A percentile compares a stretch with the other conserved stretches of the same genome.
These are phyloP conservation scores for Bombus affinis DNA, from an alignment of 1,140 invertebrate genomes.

Conservation along the genomic window DNA sequence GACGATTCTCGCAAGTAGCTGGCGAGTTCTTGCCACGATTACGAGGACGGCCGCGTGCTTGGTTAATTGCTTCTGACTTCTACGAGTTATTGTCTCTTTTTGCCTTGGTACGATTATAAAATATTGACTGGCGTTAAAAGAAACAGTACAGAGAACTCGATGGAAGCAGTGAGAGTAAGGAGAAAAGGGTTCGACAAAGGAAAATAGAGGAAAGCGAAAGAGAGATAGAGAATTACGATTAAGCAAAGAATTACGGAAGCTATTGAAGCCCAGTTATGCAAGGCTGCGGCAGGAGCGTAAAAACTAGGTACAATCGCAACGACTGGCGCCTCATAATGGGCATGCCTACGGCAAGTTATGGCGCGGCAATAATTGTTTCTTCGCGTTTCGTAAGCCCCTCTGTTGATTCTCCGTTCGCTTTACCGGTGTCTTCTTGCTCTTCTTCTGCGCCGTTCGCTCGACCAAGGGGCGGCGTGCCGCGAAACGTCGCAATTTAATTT, in stretches of 20 bases:
- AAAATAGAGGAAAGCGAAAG: not conserved
- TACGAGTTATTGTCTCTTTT: not conserved
- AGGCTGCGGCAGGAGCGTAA: constrained; percentile 58
- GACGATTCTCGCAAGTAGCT: constrained; percentile 21
- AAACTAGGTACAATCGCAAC: constrained; percentile 63
- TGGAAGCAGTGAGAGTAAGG: not conserved
- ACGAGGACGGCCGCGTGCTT: not conserved
- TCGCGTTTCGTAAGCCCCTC: constrained; percentile 58
- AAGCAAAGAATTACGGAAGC: constrained; percentile 63
- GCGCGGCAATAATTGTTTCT: constrained; percentile 66
- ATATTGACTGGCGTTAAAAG: not conserved
- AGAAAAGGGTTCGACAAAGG: too few species aligned
- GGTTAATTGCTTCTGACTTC: constrained; percentile 35
- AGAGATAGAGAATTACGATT: constrained; percentile 43
- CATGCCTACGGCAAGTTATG: constrained; percentile 61
- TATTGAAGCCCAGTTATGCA: constrained; percentile 59
- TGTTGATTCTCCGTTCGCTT: not conserved
- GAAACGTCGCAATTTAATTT: constrained; percentile 62
- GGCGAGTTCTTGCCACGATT: constrained; percentile 24
- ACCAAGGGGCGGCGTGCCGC: constrained; percentile 26
- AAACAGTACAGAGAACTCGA: not conserved
- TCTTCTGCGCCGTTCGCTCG: not conserved
- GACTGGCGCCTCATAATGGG: constrained; percentile 66
- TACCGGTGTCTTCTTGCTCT: not conserved
- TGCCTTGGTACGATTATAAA: not conserved